phyloP scores from a whole-genome alignment of 2,113 vertebrate genomes.

The Pycnonotus jocosus region DNA sequence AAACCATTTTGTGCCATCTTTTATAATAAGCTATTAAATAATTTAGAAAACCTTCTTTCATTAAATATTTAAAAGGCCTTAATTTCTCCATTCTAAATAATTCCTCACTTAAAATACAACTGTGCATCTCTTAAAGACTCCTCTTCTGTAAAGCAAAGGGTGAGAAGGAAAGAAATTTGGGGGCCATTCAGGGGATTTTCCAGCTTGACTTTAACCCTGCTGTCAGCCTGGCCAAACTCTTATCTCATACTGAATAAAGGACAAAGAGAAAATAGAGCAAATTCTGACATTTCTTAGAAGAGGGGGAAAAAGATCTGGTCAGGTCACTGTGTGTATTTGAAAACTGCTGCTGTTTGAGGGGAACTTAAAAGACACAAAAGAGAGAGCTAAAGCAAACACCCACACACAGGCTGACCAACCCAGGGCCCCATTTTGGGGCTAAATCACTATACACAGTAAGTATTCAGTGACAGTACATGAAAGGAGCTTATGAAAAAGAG shows the following conservation, averaged over 20 bases:
- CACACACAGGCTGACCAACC: rapidly evolving
- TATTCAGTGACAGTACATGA: not conserved
- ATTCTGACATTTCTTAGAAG: not conserved
- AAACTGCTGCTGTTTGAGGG: not conserved
- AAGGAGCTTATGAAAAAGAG: rapidly evolving
- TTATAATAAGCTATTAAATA: conserved; percentile 61
- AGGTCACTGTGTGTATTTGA: not conserved
- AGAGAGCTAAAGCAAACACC: not conserved
- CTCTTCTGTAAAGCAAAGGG: not conserved
- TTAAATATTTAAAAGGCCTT: conserved; percentile 61
- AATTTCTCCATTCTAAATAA: conserved; percentile 40
- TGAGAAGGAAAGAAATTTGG: not conserved
- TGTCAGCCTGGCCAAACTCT: not conserved
- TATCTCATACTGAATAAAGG: not conserved
- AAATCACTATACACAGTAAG: not conserved
- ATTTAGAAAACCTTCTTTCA: conserved; percentile 23
- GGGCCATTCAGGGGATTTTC: not conserved
- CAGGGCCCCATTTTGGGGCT: not conserved
- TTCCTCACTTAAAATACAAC: not conserved
- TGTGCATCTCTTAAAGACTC: not conserved
- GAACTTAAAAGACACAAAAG: not conserved
- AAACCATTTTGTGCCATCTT: conserved; percentile 30
- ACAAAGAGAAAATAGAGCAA: not conserved
- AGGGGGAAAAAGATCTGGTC: not conserved
- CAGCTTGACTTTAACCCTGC: not conserved